Conservation (phyloP, 2,797 vertebrate genomes). For the Anguilla megastoma region DNA sequence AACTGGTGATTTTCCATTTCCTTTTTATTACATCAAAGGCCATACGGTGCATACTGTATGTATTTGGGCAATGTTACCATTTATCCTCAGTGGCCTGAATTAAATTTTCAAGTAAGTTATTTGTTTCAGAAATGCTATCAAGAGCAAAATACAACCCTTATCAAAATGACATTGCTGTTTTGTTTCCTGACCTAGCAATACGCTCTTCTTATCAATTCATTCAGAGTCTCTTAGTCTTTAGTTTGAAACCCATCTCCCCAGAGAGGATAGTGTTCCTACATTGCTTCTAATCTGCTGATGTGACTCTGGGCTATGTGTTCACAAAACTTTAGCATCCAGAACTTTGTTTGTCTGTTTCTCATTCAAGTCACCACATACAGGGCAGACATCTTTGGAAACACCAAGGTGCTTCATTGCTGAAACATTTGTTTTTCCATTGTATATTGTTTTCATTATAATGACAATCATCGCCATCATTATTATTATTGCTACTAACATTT, state of each 20-base stretch:
- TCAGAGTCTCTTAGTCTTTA: slow-evolving; percentile 32
- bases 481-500: background rate
- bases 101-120: slow-evolving; percentile 4
- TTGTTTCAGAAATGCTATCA: slow-evolving; percentile 29
- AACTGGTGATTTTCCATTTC: slow-evolving; percentile 22
- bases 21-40: slow-evolving; percentile 33
- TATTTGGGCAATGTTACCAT: slow-evolving; percentile 24
- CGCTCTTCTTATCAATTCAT: slow-evolving; percentile 33
- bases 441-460: background rate
- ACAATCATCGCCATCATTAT: background rate
- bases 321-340: background rate
- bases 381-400: background rate
- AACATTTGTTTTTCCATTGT: background rate
- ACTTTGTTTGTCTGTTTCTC: slow-evolving; percentile 7
- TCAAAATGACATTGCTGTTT: slow-evolving; percentile 19
- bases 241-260: slow-evolving; percentile 9
- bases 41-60: slow-evolving; percentile 19
- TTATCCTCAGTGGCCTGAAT: slow-evolving; percentile 9
- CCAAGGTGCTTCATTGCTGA: background rate
- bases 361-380: background rate
- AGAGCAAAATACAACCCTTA: slow-evolving; percentile 24
- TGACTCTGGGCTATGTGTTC: slow-evolving; percentile 34
- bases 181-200: slow-evolving; percentile 24
- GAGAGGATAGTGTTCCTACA: slow-evolving; percentile 24
- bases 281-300: slow-evolving; percentile 6